These are phyloP conservation scores for Cyanoderma ruficeps DNA, from an alignment of 2,113 vertebrate genomes.

Conservation along the genomic window DNA sequence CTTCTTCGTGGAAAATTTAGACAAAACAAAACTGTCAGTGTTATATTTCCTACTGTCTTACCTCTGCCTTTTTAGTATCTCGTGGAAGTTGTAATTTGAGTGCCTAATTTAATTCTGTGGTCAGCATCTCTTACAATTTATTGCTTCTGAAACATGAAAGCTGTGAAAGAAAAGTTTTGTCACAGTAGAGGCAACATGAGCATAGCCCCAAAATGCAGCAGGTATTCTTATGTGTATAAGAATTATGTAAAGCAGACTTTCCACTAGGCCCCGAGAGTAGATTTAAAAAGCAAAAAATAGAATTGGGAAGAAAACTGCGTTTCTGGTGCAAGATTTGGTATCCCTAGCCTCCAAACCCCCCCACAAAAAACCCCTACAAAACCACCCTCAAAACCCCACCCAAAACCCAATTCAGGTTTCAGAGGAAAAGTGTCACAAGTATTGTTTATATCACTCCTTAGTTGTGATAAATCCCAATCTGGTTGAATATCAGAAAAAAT, in stretches of 20 bases:
- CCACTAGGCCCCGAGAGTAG: not conserved
- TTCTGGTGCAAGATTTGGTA: not conserved
- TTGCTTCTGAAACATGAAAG: not conserved
- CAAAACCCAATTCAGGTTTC: not conserved
- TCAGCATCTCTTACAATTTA: not conserved
- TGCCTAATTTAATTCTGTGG: not conserved
- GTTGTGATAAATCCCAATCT: not conserved
- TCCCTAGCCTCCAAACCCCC: not conserved
- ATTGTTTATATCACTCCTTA: not conserved
- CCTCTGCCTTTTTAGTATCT: not conserved
- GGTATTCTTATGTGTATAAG: not conserved
- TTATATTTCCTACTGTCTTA: not conserved
- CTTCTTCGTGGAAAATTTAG: not conserved
- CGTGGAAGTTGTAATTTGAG: not conserved
- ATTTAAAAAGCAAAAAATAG: not conserved
- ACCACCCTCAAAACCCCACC: not conserved
- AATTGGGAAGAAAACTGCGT: not conserved
- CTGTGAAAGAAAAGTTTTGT: not conserved
- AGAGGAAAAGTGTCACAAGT: not conserved
- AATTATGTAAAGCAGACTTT: not conserved
- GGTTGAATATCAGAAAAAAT: not conserved
- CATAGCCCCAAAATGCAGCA: not conserved
- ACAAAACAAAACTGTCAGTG: not conserved
- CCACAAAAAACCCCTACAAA: not conserved
- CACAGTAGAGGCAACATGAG: not conserved